Evolutionary conservation across 1,140 invertebrate genomes (phyloP).

Genomic region (Drosophila fuyamai): DNA sequence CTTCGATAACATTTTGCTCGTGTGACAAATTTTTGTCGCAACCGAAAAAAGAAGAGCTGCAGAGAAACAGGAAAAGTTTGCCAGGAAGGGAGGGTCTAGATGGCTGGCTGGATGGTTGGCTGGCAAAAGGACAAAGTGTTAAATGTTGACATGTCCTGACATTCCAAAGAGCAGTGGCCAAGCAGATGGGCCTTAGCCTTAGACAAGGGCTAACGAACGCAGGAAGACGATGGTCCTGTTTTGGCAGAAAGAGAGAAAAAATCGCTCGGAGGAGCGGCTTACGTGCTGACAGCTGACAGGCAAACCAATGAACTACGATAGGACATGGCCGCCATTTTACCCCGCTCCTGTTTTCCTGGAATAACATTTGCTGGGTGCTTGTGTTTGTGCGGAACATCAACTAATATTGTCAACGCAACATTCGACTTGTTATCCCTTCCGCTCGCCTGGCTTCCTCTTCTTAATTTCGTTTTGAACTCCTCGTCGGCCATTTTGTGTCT

Average conservation of each 20-base stretch:
- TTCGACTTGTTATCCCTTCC: constrained; percentile 81
- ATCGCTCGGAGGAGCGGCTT: constrained; percentile 68
- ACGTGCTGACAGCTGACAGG: constrained; percentile 80
- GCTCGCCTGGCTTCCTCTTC: constrained; percentile 60
- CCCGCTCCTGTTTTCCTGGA: constrained; percentile 29
- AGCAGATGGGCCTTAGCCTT: constrained; percentile 46
- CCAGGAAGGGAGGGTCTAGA: constrained; percentile 7
- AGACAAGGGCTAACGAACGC: constrained; percentile 28
- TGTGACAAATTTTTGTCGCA: constrained; percentile 75
- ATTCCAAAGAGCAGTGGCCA: constrained; percentile 63
- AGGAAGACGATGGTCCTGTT: constrained; percentile 40
- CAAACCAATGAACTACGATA: constrained; percentile 78
- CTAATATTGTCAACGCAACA: constrained; percentile 80
- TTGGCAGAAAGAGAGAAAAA: constrained; percentile 49
- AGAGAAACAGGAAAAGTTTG: constrained; percentile 61
- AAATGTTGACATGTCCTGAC: constrained; percentile 83
- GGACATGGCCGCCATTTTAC: constrained; percentile 57
- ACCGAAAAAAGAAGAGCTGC: constrained; percentile 17
- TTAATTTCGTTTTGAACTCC: constrained; percentile 80
- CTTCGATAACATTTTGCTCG: constrained; percentile 78
- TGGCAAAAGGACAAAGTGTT: constrained; percentile 65
- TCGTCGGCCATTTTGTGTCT: constrained; percentile 74
- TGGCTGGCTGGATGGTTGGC: too few relatives aligned
- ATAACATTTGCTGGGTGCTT: constrained; percentile 58
- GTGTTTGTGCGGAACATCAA: constrained; percentile 69